Conservation (phyloP, 1,140 invertebrate genomes). For the Micrasema longulum region DNA sequence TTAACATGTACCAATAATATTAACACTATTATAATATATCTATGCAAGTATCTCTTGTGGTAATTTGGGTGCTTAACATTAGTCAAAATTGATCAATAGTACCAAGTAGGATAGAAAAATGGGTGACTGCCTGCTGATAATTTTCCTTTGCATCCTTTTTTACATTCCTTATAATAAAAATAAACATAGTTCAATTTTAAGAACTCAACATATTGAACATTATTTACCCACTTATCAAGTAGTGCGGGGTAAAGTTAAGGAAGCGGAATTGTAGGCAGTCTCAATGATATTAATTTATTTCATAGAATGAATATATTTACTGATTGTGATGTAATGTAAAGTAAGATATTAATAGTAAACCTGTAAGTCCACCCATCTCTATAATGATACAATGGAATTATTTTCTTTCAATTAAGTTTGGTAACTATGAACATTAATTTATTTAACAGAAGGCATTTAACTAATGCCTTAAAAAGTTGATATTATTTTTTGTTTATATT, state of each 20-base stretch:
- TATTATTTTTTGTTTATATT: not conserved
- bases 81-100: too few relatives aligned
- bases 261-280: not conserved
- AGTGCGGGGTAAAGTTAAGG: not conserved
- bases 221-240: too few relatives aligned
- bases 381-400: not conserved
- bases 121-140: not conserved
- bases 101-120: not conserved
- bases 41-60: too few relatives aligned
- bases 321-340: constrained; percentile 4
- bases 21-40: too few relatives aligned
- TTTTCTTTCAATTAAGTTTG: not conserved
- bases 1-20: too few relatives aligned
- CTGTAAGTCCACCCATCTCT: not conserved
- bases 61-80: too few relatives aligned
- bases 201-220: too few relatives aligned
- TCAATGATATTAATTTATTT: not conserved
- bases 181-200: not conserved
- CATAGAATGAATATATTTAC: not conserved
- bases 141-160: not conserved
- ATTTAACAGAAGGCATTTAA: too few relatives aligned
- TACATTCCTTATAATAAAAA: constrained; percentile 2
- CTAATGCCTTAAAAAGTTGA: not conserved
- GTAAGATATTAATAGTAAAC: constrained; percentile 1
- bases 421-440: too few relatives aligned